Percentiles rank a stretch among this genome's conserved stretches.
Evolutionary conservation across 2,888 invertebrate genomes (phyloP).

Genomic region (Theretra japonica): DNA sequence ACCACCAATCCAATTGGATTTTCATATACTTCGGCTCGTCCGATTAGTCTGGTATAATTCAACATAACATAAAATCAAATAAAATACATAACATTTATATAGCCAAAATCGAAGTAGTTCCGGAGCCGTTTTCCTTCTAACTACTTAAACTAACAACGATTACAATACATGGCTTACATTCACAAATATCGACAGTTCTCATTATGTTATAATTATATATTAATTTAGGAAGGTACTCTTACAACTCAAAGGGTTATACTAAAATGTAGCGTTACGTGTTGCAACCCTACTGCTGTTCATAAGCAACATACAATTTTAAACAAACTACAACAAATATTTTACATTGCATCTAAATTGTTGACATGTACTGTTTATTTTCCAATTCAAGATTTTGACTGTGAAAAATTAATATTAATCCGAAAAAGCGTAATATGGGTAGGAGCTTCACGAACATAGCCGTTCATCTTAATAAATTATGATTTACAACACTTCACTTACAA

Average conservation of each 20-base stretch:
- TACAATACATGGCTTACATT: conserved; percentile 55
- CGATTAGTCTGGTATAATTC: conserved; percentile 37
- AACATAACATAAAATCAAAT: conserved; percentile 72
- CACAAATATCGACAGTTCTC: conserved; percentile 65
- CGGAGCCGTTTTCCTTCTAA: conserved; percentile 34
- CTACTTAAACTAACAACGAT: conserved; percentile 34
- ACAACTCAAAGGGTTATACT: conserved; percentile 47
- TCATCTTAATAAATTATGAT: conserved; percentile 58
- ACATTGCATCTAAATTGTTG: not conserved
- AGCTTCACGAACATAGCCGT: conserved; percentile 33
- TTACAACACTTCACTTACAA: conserved; percentile 67
- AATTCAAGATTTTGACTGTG: not conserved
- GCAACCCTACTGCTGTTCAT: not conserved
- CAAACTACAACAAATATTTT: not conserved
- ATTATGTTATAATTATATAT: conserved; percentile 50
- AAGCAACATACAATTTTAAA: not conserved
- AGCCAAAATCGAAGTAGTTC: conserved; percentile 32
- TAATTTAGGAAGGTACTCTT: conserved; percentile 51
- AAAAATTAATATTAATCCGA: not conserved
- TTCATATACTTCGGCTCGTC: conserved; percentile 37
- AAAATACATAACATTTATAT: conserved; percentile 61
- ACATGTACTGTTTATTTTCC: not conserved
- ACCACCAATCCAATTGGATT: conserved; percentile 21
- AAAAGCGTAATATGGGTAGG: not conserved
- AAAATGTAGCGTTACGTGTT: conserved; percentile 12